Percentiles rank a stretch among this genome's conserved stretches.
These are phyloP conservation scores for Australoheros facetus DNA, from an alignment of 2,797 vertebrate genomes.

Conservation along the genomic window DNA sequence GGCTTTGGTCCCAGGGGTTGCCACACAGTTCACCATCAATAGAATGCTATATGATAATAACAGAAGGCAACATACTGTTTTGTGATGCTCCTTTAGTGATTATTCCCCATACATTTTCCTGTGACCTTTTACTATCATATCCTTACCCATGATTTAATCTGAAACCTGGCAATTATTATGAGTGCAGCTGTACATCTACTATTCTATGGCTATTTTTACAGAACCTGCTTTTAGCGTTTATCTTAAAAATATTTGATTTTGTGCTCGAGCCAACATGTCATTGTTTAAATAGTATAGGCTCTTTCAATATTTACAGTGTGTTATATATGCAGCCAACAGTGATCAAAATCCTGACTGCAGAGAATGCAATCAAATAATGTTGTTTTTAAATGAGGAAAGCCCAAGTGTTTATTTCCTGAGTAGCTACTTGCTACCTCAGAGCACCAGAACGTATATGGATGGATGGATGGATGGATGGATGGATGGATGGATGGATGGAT, in stretches of 20 bases:
- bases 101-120: slow-evolving; percentile 48
- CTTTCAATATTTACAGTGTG: not conserved
- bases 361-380: not conserved
- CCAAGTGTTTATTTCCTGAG: not conserved
- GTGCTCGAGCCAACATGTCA: not conserved
- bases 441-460: not conserved
- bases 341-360: not conserved
- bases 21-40: slow-evolving; percentile 56
- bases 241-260: slow-evolving; percentile 5
- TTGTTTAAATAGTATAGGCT: not conserved
- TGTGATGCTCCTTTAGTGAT: slow-evolving; percentile 46
- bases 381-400: not conserved
- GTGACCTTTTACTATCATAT: slow-evolving; percentile 59
- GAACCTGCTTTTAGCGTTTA: not conserved
- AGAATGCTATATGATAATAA: slow-evolving; percentile 59
- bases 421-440: not conserved
- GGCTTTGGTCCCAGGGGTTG: slow-evolving; percentile 50
- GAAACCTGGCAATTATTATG: slow-evolving; percentile 30
- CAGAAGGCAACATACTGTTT: slow-evolving; percentile 49
- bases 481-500: not conserved
- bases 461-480: not conserved
- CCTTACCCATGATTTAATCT: slow-evolving; percentile 17
- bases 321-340: not conserved
- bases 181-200: slow-evolving; percentile 6
- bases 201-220: slow-evolving; percentile 2